Conservation (phyloP, 1,140 invertebrate species). For the Danaus melanippus region DNA sequence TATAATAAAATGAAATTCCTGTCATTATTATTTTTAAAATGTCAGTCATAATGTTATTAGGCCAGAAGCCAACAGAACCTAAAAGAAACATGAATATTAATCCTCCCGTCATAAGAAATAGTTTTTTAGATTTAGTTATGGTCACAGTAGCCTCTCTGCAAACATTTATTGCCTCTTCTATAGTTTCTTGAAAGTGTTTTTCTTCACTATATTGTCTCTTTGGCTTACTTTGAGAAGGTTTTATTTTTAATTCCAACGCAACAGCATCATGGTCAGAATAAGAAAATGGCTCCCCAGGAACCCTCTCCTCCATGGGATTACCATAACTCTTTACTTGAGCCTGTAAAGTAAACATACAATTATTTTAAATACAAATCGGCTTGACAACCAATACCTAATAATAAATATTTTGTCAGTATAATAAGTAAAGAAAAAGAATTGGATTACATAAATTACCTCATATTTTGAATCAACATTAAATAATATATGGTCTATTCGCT, state of each 20-base stretch:
- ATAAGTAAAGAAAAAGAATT: not conserved
- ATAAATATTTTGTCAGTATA: conserved; percentile 2
- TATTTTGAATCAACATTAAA: conserved; percentile 74
- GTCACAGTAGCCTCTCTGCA: conserved; percentile 74
- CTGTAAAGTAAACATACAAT: conserved; percentile 44
- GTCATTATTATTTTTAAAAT: conserved; percentile 75
- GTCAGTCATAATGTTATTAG: conserved; percentile 44
- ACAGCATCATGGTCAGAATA: conserved; percentile 96
- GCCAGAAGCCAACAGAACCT: conserved; percentile 64
- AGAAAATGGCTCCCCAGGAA: conserved; percentile 81
- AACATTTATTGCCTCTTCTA: conserved; percentile 75
- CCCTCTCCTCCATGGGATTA: conserved; percentile 81
- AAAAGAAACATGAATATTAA: conserved; percentile 66
- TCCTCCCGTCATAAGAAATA: conserved; percentile 73
- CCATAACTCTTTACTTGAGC: conserved; percentile 76
- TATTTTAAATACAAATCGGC: too few species aligned
- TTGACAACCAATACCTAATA: not conserved
- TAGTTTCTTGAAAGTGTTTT: conserved; percentile 49
- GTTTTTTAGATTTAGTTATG: conserved; percentile 73
- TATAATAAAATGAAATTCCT: conserved; percentile 76
- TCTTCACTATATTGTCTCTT: conserved; percentile 22
- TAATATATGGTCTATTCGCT: conserved; percentile 93
- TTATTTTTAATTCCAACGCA: conserved; percentile 73
- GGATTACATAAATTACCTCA: conserved; percentile 51
- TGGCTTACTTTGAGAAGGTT: conserved; percentile 20